phyloP scores from a whole-genome alignment of 1,140 invertebrate species.

The Belonocnema kinseyi region DNA sequence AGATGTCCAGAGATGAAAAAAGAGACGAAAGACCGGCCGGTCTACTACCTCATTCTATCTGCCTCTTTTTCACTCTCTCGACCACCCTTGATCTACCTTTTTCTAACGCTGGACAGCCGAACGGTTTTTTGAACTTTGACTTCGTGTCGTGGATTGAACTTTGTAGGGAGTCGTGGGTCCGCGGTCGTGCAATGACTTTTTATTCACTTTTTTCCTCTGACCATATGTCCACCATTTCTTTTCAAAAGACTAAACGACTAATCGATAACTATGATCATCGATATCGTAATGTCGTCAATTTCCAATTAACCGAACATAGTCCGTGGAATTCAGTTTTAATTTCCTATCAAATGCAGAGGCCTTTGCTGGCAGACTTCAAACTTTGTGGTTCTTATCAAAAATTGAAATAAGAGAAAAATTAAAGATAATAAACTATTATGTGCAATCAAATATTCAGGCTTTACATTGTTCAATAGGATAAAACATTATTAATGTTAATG shows the following conservation, averaged over 20 bases:
- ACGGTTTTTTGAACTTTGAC: constrained; percentile 23
- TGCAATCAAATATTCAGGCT: neutral
- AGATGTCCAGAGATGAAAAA: constrained; percentile 26
- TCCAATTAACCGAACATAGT: constrained; percentile 19
- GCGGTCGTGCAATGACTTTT: constrained; percentile 20
- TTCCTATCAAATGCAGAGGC: constrained; percentile 7
- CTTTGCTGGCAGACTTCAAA: neutral
- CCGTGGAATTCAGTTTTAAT: neutral
- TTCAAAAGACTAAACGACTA: constrained; percentile 2
- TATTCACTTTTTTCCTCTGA: neutral
- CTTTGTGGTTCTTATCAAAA: neutral
- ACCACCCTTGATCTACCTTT: neutral
- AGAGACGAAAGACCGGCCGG: neutral
- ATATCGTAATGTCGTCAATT: constrained; percentile 22
- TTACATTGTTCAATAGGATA: neutral
- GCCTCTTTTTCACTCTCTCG: neutral
- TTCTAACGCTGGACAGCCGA: neutral
- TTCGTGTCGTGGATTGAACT: constrained; percentile 17
- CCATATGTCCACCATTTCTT: neutral
- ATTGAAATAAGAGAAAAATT: neutral
- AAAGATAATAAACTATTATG: no score
- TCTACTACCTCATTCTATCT: constrained; percentile 11
- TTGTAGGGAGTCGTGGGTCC: constrained; percentile 1
- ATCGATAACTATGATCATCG: constrained; percentile 15
- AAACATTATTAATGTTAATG: neutral